phyloP scores from a whole-genome alignment of 2,113 vertebrate species.

The Ciconia boyciana region DNA sequence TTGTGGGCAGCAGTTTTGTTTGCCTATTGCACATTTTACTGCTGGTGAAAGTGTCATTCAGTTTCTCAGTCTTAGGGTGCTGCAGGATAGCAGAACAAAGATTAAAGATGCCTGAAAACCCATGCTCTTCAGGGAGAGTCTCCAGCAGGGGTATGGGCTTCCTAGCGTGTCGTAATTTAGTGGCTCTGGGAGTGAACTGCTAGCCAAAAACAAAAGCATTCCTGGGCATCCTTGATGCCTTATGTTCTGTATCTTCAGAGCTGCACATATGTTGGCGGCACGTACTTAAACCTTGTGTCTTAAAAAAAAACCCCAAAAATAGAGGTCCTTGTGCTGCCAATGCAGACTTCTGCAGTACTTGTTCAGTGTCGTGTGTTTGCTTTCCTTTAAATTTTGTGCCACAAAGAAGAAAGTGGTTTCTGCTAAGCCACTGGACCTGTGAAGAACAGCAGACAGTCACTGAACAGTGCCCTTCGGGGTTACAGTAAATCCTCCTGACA shows the following conservation, averaged over 20 bases:
- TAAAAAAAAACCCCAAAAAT: neutral
- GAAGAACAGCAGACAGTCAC: neutral
- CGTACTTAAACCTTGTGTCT: neutral
- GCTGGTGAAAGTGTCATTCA: neutral
- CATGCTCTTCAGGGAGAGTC: neutral
- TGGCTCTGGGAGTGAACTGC: neutral
- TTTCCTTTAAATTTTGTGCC: neutral
- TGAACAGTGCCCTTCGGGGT: neutral
- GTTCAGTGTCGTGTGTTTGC: accelerated
- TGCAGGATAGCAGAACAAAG: neutral
- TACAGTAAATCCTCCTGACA: neutral
- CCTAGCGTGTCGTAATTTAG: neutral
- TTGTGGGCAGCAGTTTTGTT: neutral
- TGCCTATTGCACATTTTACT: neutral
- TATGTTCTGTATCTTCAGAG: neutral
- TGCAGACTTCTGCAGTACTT: neutral
- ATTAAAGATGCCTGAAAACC: neutral
- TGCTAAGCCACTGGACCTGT: neutral
- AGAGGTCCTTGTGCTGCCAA: accelerated
- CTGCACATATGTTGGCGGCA: neutral
- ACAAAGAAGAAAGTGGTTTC: neutral
- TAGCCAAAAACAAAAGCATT: neutral
- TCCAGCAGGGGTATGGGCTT: neutral
- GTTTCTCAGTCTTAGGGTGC: neutral
- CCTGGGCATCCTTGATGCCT: neutral